These are phyloP conservation scores for Agrilus planipennis DNA, from an alignment of 1,140 invertebrate species.

Conservation along the genomic window DNA sequence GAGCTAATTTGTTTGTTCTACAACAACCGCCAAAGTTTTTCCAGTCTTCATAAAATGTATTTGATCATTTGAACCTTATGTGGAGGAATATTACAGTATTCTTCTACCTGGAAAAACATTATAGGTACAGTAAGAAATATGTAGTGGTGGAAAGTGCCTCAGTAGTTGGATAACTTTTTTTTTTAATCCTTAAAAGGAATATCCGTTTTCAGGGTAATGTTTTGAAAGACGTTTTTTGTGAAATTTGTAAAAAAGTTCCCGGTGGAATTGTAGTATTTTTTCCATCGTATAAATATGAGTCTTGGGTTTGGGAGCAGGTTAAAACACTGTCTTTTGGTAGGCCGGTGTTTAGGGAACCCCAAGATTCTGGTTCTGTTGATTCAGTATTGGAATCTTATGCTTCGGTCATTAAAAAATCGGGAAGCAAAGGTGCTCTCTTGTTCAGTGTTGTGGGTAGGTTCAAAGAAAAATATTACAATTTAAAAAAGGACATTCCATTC, in stretches of 20 bases:
- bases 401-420: slow-evolving; percentile 39
- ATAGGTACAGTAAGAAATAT: no score
- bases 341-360: slow-evolving; percentile 75
- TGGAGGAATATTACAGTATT: no score
- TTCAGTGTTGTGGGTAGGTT: slow-evolving; percentile 71
- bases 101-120: no score
- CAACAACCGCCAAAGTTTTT: no score
- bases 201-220: slow-evolving; percentile 15
- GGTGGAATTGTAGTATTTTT: slow-evolving; percentile 93
- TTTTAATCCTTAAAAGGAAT: no score
- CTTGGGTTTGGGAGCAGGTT: slow-evolving; percentile 51
- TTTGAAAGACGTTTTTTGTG: slow-evolving; percentile 43
- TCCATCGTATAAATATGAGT: slow-evolving; percentile 87
- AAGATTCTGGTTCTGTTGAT: slow-evolving; percentile 55
- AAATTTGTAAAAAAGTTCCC: slow-evolving; percentile 68
- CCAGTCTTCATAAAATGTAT: no score
- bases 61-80: no score
- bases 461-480: no score
- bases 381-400: slow-evolving; percentile 64
- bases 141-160: no score
- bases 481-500: not conserved
- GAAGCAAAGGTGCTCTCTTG: slow-evolving; percentile 58
- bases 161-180: no score
- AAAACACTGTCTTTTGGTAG: slow-evolving; percentile 61
- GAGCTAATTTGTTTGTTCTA: no score